Conservation (phyloP, 2,113 vertebrate species). For the Rhinichthys klamathensis region DNA sequence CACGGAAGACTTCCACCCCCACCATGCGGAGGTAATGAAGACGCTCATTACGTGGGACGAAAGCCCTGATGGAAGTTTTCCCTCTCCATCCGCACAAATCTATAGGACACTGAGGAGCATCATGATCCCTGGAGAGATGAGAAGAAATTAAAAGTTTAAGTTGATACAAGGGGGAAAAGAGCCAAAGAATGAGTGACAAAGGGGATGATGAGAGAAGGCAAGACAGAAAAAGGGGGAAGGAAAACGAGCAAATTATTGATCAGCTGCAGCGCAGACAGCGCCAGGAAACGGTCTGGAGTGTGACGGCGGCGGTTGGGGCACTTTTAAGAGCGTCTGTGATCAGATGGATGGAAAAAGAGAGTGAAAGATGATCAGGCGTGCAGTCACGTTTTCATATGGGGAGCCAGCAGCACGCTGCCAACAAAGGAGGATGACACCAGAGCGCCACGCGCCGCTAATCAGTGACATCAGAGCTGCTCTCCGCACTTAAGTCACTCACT, state of each 20-base stretch:
- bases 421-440: constrained; percentile 25
- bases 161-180: background rate
- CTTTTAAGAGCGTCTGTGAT: constrained; percentile 1
- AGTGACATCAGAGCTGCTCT: constrained; percentile 36
- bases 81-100: constrained; percentile 97
- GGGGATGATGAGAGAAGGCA: background rate
- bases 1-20: constrained; percentile 88
- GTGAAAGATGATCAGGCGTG: constrained; percentile 19
- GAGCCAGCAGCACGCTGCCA: constrained; percentile 27
- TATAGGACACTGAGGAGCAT: constrained; percentile 88
- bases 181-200: background rate
- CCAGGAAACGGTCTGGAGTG: background rate
- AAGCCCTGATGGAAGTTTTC: constrained; percentile 93
- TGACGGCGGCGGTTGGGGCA: background rate
- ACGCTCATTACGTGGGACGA: constrained; percentile 93
- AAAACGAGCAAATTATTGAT: constrained; percentile 35
- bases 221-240: background rate
- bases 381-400: constrained; percentile 6
- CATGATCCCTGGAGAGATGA: constrained; percentile 74
- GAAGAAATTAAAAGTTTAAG: background rate
- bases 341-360: constrained; percentile 12
- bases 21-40: constrained; percentile 96
- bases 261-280: background rate
- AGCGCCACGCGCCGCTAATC: background rate
- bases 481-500: background rate